phyloP scores from a whole-genome alignment of 2,888 invertebrate genomes.

The Cephonodes hylas region DNA sequence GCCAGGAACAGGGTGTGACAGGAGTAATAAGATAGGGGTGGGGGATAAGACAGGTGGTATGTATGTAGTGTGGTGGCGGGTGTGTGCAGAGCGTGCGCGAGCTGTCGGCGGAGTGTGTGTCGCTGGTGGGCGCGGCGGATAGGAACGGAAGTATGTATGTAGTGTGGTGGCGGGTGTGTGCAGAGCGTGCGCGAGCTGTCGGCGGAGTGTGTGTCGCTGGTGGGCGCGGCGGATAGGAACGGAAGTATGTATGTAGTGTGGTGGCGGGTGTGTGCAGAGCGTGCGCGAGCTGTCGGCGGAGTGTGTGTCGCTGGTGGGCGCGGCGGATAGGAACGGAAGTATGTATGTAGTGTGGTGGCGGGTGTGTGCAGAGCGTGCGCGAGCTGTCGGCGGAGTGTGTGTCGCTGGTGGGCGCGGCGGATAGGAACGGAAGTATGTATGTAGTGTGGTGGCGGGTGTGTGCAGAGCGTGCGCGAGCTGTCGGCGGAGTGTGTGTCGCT shows the following conservation, averaged over 20 bases:
- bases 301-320: neutral
- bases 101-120: constrained; percentile 1
- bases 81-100: neutral
- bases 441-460: constrained; percentile 13
- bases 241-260: too few species aligned
- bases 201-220: neutral
- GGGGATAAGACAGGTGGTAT: too few species aligned
- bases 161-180: too few species aligned
- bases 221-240: neutral
- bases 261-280: neutral
- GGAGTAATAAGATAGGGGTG: too few species aligned
- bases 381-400: neutral
- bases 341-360: constrained; percentile 11
- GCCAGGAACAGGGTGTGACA: too few species aligned
- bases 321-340: too few species aligned
- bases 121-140: neutral
- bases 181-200: neutral
- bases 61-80: constrained; percentile 14
- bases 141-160: too few species aligned
- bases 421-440: too few species aligned
- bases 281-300: neutral
- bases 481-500: neutral
- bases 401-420: neutral
- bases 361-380: neutral
- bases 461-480: neutral